Base-by-base conservation (phyloP, 2,888 invertebrate species). In the Patella caerulea region DNA sequence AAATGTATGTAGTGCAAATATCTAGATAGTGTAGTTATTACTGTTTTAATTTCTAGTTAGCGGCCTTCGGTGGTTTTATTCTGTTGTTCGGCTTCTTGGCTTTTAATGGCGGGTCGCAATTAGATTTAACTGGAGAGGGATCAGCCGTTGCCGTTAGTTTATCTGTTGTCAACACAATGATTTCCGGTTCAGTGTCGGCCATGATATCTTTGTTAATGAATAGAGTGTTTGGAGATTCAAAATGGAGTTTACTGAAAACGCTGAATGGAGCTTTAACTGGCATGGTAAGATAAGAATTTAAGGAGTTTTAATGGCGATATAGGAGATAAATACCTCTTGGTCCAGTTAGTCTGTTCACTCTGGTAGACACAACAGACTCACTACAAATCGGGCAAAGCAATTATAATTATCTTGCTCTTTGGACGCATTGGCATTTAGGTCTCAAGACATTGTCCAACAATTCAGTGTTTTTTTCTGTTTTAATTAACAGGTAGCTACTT, bases 71-170 rank as follows among this genome's bases (percentile, higher is more conserved):
- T 11, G 93, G 93, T 0, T 92, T 93, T 86, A 92, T 93, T 74
- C 89, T 93, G 59, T 90, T 93, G 79, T 92, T 93, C 80, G 93
- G 93, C 14, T 93, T 93, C 88, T 87, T 93, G 77, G 93, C 93
- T 2, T 93, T 93, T 89, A 93, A 93, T 85, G 93, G 93, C 14
- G 93, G 92, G 3, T 92, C 93, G 0, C 87, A 92, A 84, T 91
- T 91, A 1, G 88, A 90, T 81, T 92, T 93, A 78, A 89, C 92
- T 24, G 85, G 89, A 19, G 86, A 87, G 0, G 92, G 92, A 4
- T 93, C 92, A 81, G 92, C 93, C 0, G 88, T 86, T 3, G 86
- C 88, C 2, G 90, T 93, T 11, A 91, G 92, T 9, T 79, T 88
- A 5, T 90, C 92, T 7, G 91, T 93, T 78, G 89, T 92, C 79